phyloP scores from a whole-genome alignment of 2,888 invertebrate species.

The Aporophyla lueneburgensis region DNA sequence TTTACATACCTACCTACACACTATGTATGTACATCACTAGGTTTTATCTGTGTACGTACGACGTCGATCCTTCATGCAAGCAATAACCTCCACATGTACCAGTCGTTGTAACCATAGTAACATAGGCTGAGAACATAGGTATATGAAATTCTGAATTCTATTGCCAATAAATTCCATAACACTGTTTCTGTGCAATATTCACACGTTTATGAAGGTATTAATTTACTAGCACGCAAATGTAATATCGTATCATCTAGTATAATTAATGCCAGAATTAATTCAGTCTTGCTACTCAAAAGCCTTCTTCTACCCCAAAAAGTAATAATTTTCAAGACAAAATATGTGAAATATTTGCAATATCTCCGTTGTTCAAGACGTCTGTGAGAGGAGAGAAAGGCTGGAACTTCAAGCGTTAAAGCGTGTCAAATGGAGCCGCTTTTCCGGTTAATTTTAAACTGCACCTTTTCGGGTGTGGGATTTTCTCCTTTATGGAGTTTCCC shows the following conservation, averaged over 20 bases:
- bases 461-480: slow-evolving; percentile 11
- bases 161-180: background rate
- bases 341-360: slow-evolving; percentile 42
- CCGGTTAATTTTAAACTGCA: slow-evolving; percentile 32
- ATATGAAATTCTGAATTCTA: slow-evolving; percentile 17
- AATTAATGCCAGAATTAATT: background rate
- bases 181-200: slow-evolving; percentile 1
- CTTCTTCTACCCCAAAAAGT: slow-evolving; percentile 7
- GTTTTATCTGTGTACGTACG: slow-evolving; percentile 3
- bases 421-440: slow-evolving; percentile 32
- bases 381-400: slow-evolving; percentile 13
- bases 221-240: background rate
- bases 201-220: background rate
- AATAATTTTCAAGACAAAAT: slow-evolving; percentile 14
- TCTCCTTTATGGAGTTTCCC: slow-evolving; percentile 1
- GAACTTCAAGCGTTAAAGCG: slow-evolving; percentile 34
- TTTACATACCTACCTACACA: slow-evolving; percentile 6
- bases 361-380: slow-evolving; percentile 11
- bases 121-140: too few species aligned
- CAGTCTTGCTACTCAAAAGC: background rate
- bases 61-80: slow-evolving; percentile 10
- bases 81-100: slow-evolving; percentile 9
- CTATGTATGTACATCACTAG: background rate
- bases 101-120: background rate
- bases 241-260: too few species aligned